These are phyloP conservation scores for Eublepharis macularius DNA, from an alignment of 2,113 vertebrate genomes.

Conservation along the genomic window DNA sequence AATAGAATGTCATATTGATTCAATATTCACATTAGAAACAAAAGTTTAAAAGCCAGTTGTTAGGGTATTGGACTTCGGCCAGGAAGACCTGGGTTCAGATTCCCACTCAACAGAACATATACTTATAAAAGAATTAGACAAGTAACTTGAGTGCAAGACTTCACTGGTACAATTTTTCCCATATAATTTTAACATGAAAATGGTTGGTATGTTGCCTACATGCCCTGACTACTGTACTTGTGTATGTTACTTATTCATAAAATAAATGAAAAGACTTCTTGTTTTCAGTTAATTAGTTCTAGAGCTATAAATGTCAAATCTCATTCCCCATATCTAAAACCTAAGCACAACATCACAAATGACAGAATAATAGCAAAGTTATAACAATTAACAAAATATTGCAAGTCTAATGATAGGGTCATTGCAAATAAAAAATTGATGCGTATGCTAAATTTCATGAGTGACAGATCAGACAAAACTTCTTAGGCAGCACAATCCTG, in stretches of 20 bases:
- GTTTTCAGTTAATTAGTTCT: background rate
- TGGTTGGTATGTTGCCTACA: background rate
- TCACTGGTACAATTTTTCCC: background rate
- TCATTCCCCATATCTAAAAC: background rate
- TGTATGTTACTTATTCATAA: background rate
- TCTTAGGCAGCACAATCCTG: background rate
- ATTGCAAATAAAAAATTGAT: background rate
- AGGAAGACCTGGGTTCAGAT: too few relatives aligned
- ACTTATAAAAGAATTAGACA: background rate
- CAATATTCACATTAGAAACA: background rate
- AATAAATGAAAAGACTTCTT: background rate
- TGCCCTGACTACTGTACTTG: background rate
- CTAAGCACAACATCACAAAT: too few relatives aligned
- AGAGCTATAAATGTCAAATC: background rate
- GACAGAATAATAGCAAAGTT: background rate
- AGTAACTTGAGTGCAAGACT: background rate
- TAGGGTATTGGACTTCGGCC: too few relatives aligned
- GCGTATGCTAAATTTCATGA: background rate
- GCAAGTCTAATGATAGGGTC: background rate
- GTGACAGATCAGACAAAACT: background rate
- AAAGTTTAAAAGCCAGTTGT: background rate
- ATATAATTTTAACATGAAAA: background rate
- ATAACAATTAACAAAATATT: background rate
- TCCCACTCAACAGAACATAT: background rate
- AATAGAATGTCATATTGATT: conserved; percentile 14